phyloP scores from a whole-genome alignment of 2,888 invertebrate genomes.

The Agelastica alni region DNA sequence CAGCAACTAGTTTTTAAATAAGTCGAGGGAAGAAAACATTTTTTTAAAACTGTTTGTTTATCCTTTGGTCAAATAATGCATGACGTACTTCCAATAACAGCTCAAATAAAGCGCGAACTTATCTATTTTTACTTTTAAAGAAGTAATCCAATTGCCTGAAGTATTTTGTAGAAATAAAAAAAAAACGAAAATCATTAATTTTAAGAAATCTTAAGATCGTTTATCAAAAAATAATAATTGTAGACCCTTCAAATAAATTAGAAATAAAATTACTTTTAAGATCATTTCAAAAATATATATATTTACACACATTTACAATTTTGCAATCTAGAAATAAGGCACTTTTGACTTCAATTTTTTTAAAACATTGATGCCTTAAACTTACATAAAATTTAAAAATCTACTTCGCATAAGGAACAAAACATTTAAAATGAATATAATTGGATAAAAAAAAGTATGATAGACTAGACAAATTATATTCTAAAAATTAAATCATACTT shows the following conservation, averaged over 20 bases:
- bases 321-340: constrained; percentile 44
- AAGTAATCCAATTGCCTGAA: too few relatives aligned
- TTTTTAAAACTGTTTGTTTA: too few relatives aligned
- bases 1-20: too few relatives aligned
- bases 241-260: background rate
- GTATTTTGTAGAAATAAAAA: background rate
- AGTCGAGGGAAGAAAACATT: too few relatives aligned
- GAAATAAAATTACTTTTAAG: background rate
- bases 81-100: too few relatives aligned
- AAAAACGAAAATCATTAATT: too few relatives aligned
- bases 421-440: constrained; percentile 44
- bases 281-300: constrained; percentile 51
- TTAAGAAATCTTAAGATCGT: too few relatives aligned
- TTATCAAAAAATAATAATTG: background rate
- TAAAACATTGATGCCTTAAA: constrained; percentile 33
- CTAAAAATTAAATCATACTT: constrained; percentile 47
- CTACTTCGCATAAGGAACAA: constrained; percentile 44
- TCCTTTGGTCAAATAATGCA: too few relatives aligned
- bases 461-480: constrained; percentile 52
- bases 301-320: constrained; percentile 52
- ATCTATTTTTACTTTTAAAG: too few relatives aligned
- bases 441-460: constrained; percentile 47
- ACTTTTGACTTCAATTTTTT: constrained; percentile 36
- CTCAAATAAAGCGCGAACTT: too few relatives aligned
- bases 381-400: constrained; percentile 23